Conservation (phyloP, 2,113 vertebrate genomes). For the Misgurnus anguillicaudatus region DNA sequence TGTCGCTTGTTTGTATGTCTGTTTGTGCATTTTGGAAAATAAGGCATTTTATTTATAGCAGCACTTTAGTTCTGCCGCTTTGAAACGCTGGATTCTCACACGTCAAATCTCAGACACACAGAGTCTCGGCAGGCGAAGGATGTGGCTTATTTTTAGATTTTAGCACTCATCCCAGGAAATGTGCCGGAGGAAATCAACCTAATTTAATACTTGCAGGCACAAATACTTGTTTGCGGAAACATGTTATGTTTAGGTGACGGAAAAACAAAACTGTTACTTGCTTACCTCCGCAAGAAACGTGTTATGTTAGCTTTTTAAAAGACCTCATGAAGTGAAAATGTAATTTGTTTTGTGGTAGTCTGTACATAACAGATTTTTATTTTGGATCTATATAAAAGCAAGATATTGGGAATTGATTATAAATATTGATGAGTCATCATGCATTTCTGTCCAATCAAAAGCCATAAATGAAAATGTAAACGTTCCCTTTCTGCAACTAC, state of each 20-base stretch:
- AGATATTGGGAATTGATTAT: no score
- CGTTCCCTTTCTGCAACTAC: no score
- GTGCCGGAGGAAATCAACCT: conserved; percentile 42
- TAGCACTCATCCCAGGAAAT: conserved; percentile 45
- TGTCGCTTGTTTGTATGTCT: neutral
- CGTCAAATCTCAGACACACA: conserved; percentile 51
- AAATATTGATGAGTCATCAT: no score
- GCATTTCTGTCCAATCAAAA: no score
- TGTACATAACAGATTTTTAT: no score
- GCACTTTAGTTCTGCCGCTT: conserved; percentile 38
- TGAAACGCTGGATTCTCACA: conserved; percentile 45
- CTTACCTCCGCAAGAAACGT: neutral
- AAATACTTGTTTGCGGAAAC: conserved; percentile 18
- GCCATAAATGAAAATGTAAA: no score
- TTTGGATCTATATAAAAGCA: no score
- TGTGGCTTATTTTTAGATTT: conserved; percentile 50
- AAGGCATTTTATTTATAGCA: conserved; percentile 35
- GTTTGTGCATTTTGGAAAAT: conserved; percentile 6
- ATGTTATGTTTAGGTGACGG: conserved; percentile 20
- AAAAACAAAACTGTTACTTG: conserved; percentile 15
- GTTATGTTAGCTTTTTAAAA: neutral
- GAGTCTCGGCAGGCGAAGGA: conserved; percentile 34
- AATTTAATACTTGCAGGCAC: conserved; percentile 14
- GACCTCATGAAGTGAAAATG: neutral
- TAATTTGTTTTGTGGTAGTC: no score